Evolutionary conservation across 2,797 vertebrate species (phyloP).

Genomic region (Dicrostonyx torquatus): DNA sequence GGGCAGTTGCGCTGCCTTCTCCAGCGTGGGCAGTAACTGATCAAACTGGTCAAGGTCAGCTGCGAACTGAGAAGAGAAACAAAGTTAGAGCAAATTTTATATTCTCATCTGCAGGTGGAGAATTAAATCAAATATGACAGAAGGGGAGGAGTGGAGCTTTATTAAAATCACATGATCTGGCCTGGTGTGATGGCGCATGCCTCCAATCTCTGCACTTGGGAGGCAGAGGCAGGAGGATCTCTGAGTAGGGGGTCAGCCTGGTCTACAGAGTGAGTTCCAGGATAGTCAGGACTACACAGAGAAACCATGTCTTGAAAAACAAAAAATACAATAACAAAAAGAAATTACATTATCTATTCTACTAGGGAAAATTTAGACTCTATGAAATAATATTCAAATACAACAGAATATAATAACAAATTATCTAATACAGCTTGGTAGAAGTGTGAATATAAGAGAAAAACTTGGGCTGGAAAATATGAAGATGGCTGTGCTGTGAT

Average conservation of each 20-base stretch:
- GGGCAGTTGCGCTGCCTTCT: slow-evolving; percentile 87
- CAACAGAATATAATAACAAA: background rate
- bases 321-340: background rate
- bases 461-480: background rate
- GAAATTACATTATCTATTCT: slow-evolving; percentile 2
- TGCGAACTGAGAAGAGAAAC: slow-evolving; percentile 86
- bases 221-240: background rate
- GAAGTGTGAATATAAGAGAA: slow-evolving; percentile 11
- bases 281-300: background rate
- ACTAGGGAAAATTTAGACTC: background rate
- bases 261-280: background rate
- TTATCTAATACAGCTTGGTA: background rate
- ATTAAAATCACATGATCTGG: background rate
- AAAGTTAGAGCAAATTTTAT: slow-evolving; percentile 54
- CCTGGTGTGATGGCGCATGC: background rate
- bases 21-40: slow-evolving; percentile 91
- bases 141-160: slow-evolving; percentile 34
- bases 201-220: background rate
- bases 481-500: background rate
- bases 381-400: slow-evolving; percentile 19
- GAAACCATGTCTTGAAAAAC: background rate
- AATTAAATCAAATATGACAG: slow-evolving; percentile 55
- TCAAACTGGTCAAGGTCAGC: slow-evolving; percentile 91
- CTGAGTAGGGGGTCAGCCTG: background rate
- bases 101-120: slow-evolving; percentile 32